Evolutionary conservation across 2,797 vertebrate species (phyloP), one percentile per base, ranked within the genome.

Genomic region (Fringilla coelebs): DNA sequence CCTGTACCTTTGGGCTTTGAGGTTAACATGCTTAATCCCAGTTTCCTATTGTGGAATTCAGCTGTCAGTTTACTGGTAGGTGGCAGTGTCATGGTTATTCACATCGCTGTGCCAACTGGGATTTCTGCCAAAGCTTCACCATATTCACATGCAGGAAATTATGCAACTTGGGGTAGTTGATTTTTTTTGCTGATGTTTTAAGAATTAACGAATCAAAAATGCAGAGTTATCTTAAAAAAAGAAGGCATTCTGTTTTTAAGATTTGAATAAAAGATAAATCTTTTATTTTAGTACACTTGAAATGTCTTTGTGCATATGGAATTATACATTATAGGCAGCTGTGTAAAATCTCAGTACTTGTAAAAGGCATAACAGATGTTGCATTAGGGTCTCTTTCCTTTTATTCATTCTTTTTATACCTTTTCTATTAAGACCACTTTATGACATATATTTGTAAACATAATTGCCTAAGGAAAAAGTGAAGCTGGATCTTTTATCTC

Each of bases 71-170:
- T 92, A 38, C 63, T 82, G 67, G 79, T 87, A 88, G 92, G 72
- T 77, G 71, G 48, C 76, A 71, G 70, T 81, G 58, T 89, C 84
- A 55, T 90, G 17, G 91, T 96, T 96, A 86, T 95, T 96, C 90
- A 79, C 67, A 82, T 88, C 93, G 73, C 77, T 75, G 41, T 74
- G 40, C 85, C 93, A 88, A 10, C 84, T 75, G 91, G 81, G 79
- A 38, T 91, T 96, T 88, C 84, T 96, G 85, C 95, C 91, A 95
- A 95, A 77, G 60, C 57, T 85, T 77, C 34, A 38, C 91, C 38
- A 9, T 43, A 70, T 38, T 74, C 67, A 78, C 31, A 26, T 41
- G 73, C 40, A 94, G 51, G 70, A 93, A 61, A 88, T 79, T 43
- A 71, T 85, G 57, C 63, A 77, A 5, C 29, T 77, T 82, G 18